These are phyloP conservation scores for Columba janthina DNA, from an alignment of 2,113 vertebrate species.

Conservation along the genomic window DNA sequence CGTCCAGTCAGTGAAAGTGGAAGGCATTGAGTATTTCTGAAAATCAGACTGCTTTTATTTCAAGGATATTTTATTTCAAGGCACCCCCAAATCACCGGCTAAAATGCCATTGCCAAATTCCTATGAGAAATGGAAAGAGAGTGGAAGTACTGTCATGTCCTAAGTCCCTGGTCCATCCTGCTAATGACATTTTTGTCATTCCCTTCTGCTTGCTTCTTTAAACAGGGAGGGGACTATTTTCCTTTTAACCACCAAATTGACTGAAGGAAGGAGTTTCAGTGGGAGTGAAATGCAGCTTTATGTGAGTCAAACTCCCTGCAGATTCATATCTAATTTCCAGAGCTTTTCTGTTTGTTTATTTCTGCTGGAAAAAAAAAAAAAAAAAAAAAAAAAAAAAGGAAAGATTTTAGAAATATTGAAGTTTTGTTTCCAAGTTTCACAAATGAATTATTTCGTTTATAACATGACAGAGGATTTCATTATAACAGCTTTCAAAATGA, in stretches of 20 bases:
- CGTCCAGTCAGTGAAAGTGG: background rate
- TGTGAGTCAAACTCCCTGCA: background rate
- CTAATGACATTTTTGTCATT: background rate
- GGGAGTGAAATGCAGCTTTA: background rate
- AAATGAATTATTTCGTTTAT: background rate
- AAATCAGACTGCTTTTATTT: background rate
- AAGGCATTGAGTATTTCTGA: background rate
- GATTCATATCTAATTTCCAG: background rate
- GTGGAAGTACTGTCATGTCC: background rate
- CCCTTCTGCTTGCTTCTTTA: background rate
- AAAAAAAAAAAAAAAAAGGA: rapidly evolving
- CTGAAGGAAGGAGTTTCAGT: background rate
- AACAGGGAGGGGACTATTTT: background rate
- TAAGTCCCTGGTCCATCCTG: background rate
- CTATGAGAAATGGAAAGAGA: background rate
- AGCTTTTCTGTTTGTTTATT: background rate
- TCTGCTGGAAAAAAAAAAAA: background rate
- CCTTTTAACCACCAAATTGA: background rate
- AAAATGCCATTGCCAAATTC: background rate
- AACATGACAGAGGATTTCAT: background rate
- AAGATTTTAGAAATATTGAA: background rate
- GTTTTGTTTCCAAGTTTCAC: background rate
- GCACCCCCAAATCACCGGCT: background rate
- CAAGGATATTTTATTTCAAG: too few relatives aligned
- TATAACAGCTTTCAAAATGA: background rate